A percentile compares a stretch with the other conserved stretches of the same genome.
phyloP scores from a whole-genome alignment of 2,113 vertebrate species.

The Hemibagrus wyckioides region DNA sequence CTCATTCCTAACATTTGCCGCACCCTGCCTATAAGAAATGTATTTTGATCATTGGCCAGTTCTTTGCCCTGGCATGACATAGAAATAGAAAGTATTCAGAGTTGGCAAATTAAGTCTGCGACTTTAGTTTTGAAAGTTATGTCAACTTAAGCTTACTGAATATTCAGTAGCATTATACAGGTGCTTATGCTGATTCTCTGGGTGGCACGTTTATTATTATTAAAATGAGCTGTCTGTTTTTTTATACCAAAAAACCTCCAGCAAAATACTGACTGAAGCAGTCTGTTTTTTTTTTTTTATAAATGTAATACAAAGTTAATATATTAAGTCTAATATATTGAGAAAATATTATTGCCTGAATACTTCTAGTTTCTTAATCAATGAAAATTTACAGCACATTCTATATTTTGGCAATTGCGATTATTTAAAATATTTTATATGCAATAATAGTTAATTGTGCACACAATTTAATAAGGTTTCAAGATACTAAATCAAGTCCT shows the following conservation, averaged over 20 bases:
- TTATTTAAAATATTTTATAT: background rate
- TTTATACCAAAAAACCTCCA: background rate
- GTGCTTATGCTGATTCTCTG: background rate
- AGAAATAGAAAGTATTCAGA: conserved; percentile 2
- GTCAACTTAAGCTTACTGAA: background rate
- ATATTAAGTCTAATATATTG: background rate
- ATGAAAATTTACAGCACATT: background rate
- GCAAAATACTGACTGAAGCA: background rate
- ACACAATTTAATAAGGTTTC: background rate
- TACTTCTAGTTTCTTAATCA: background rate
- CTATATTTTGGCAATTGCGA: background rate
- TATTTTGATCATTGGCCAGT: conserved; percentile 31
- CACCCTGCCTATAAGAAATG: conserved; percentile 41
- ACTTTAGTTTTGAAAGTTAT: background rate
- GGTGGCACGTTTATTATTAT: background rate
- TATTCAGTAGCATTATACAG: background rate
- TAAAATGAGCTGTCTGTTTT: background rate
- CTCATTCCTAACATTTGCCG: conserved; percentile 46
- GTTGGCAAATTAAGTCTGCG: background rate
- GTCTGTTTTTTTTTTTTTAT: background rate
- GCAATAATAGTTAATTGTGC: background rate
- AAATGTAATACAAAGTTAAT: background rate
- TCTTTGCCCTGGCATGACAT: conserved; percentile 14
- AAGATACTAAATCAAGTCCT: background rate
- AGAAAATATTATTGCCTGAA: background rate